phyloP scores from a whole-genome alignment of 1,140 invertebrate species.

The Lutraria rhynchaena region DNA sequence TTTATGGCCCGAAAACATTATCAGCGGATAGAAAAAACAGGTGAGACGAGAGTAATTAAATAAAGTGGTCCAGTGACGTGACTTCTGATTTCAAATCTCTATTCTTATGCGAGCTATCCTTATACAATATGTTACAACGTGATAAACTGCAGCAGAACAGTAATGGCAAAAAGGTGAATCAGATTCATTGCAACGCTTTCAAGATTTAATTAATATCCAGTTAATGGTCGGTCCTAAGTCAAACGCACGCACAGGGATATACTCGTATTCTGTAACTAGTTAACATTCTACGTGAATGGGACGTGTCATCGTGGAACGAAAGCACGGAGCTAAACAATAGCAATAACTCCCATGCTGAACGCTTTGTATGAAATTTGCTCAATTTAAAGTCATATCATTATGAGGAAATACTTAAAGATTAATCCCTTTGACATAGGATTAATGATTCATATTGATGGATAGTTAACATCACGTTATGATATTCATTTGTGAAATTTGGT shows the following conservation, averaged over 20 bases:
- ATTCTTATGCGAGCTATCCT: conserved; percentile 2
- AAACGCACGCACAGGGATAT: conserved; percentile 14
- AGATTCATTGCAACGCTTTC: conserved; percentile 22
- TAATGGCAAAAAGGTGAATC: conserved; percentile 50
- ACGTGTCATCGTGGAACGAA: no score
- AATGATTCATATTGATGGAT: no score
- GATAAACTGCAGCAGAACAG: conserved; percentile 19
- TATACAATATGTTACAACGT: conserved; percentile 8
- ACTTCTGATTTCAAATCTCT: conserved; percentile 52
- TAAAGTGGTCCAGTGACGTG: conserved; percentile 44
- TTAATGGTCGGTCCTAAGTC: conserved; percentile 42
- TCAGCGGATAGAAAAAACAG: conserved; percentile 33
- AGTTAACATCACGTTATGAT: no score
- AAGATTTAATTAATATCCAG: conserved; percentile 51
- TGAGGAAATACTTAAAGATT: no score
- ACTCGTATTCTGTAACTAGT: no score
- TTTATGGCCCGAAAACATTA: conserved; percentile 23
- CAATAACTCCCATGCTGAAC: no score
- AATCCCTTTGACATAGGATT: no score
- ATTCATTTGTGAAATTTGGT: no score
- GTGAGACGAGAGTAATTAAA: conserved; percentile 52
- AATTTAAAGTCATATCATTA: no score
- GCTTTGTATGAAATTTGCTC: no score
- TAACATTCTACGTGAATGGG: no score
- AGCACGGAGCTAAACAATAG: no score